phyloP scores from a whole-genome alignment of 2,113 vertebrate species.

The Oreochromis niloticus region DNA sequence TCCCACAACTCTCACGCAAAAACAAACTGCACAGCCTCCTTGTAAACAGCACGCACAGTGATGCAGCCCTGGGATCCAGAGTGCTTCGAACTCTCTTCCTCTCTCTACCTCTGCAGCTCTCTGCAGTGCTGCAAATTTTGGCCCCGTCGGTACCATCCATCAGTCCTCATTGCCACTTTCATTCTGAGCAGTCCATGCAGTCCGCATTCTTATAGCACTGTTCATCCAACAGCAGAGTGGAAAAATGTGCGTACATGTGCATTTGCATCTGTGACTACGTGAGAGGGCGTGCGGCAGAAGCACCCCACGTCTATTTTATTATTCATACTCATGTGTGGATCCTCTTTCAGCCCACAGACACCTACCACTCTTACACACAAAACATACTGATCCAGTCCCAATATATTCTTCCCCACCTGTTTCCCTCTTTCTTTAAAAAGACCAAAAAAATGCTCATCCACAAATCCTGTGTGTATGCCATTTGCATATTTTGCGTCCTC shows the following conservation, averaged over 20 bases:
- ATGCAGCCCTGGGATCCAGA: background rate
- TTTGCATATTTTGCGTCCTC: background rate
- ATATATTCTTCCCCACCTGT: background rate
- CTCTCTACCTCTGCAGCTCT: background rate
- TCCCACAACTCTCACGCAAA: constrained; percentile 11
- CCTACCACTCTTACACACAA: constrained; percentile 33
- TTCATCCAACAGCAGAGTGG: constrained; percentile 13
- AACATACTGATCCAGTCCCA: constrained; percentile 8
- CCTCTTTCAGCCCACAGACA: constrained; percentile 62
- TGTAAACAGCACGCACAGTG: background rate
- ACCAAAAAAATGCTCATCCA: background rate
- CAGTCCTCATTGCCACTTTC: constrained; percentile 31
- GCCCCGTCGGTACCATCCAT: constrained; percentile 31
- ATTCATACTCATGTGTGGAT: constrained; percentile 66
- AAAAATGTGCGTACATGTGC: background rate
- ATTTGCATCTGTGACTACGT: background rate
- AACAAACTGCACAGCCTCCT: background rate
- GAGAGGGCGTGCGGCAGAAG: constrained; percentile 4
- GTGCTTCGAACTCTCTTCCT: background rate
- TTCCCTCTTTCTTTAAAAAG: background rate
- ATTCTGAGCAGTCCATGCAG: background rate
- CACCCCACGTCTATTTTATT: constrained; percentile 49
- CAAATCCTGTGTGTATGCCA: background rate
- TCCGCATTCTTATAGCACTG: constrained; percentile 33
- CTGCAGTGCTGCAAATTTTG: constrained; percentile 4